Percentiles rank a stretch among this genome's conserved stretches.
These are phyloP conservation scores for Metacarcinus magister DNA, from an alignment of 2,888 invertebrate genomes.

Conservation along the genomic window DNA sequence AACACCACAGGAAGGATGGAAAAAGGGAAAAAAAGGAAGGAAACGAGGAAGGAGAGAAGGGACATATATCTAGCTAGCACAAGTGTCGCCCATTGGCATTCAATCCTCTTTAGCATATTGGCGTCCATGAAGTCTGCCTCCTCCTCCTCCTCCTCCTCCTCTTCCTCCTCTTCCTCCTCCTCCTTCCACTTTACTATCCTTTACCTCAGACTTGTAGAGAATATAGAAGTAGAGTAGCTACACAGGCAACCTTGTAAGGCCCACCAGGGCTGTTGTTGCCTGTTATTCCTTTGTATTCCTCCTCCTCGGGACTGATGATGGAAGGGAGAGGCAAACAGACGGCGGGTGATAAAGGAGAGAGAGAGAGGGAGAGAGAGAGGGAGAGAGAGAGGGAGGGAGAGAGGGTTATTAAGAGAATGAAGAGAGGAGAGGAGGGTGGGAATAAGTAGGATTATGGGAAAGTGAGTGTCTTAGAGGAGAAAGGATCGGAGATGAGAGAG, in stretches of 20 bases:
- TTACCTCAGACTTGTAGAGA: too few species aligned
- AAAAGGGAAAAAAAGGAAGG: neutral
- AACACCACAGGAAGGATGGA: neutral
- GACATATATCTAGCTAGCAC: neutral
- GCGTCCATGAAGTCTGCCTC: neutral
- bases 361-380: neutral
- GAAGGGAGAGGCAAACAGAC: neutral
- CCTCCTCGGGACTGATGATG: too few species aligned
- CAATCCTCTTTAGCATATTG: neutral
- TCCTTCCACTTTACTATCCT: too few species aligned
- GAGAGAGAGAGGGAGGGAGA: neutral
- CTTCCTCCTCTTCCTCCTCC: neutral
- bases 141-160: conserved; percentile 1
- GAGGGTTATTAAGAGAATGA: neutral
- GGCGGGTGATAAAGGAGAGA: too few species aligned
- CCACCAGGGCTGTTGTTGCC: too few species aligned
- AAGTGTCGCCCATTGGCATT: neutral
- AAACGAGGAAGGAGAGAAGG: neutral
- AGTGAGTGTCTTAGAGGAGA: too few species aligned
- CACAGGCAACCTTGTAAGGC: too few species aligned
- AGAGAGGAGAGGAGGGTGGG: neutral
- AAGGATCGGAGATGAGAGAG: neutral
- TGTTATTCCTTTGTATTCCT: neutral
- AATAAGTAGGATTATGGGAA: too few species aligned
- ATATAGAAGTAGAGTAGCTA: too few species aligned